Percentiles rank a stretch among this genome's conserved stretches.
These are phyloP conservation scores for Oreohelix idahoensis DNA, from an alignment of 1,140 invertebrate genomes.

Conservation along the genomic window DNA sequence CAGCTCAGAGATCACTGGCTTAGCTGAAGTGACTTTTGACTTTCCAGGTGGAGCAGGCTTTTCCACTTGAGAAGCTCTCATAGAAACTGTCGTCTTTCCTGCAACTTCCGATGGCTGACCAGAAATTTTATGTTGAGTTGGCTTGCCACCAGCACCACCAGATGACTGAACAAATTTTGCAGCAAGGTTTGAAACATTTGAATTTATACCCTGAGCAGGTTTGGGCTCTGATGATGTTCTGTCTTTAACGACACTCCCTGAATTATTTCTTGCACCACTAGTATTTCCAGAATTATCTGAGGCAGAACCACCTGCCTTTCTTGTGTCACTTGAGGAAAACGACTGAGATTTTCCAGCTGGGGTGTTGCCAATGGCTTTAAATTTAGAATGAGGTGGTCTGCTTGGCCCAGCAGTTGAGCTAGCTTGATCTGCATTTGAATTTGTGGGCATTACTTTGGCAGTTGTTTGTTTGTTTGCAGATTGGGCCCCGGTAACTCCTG, in stretches of 20 bases:
- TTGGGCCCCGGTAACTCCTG: not conserved
- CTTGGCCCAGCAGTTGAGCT: not conserved
- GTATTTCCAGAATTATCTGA: not conserved
- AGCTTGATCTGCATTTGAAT: not conserved
- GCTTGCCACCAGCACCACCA: not conserved
- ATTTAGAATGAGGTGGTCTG: not conserved
- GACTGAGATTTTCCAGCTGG: not conserved
- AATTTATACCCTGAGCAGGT: not conserved
- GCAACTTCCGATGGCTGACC: not conserved
- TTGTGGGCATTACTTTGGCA: not conserved
- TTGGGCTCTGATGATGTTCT: not conserved
- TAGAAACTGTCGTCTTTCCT: not conserved
- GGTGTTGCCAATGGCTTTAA: not conserved
- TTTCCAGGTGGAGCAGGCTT: not conserved
- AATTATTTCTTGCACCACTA: not conserved
- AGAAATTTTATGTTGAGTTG: not conserved
- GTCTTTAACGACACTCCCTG: not conserved
- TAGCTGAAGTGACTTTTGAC: slow-evolving; percentile 2
- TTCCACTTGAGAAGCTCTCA: not conserved
- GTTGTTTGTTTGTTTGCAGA: not conserved
- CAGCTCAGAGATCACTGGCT: not conserved
- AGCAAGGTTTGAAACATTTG: not conserved
- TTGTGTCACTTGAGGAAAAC: not conserved
- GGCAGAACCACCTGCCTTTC: not conserved
- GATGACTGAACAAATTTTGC: not conserved